Evolutionary conservation across 2,888 invertebrate species (phyloP).

Genomic region (Tiphia femorata): DNA sequence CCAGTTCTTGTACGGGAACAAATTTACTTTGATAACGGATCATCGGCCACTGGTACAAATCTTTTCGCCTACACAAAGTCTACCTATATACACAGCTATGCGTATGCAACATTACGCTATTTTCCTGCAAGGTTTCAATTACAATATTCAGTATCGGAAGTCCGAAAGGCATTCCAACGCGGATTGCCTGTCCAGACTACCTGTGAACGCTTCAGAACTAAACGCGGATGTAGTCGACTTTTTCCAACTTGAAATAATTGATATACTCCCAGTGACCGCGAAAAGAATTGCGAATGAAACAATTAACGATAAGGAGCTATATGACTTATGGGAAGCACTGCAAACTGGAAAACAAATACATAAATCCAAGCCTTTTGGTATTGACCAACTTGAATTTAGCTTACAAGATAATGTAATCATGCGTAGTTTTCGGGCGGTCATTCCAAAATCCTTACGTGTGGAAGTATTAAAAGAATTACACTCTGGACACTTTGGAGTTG

Average conservation of each 20-base stretch:
- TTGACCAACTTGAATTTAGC: background rate
- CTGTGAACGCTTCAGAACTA: background rate
- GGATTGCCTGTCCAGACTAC: background rate
- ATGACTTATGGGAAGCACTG: background rate
- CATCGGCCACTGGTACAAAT: slow-evolving; percentile 1
- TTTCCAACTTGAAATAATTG: background rate
- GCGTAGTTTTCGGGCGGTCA: background rate
- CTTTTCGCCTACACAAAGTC: background rate
- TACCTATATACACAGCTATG: background rate
- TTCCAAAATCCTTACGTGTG: background rate
- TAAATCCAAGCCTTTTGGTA: background rate
- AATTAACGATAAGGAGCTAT: background rate
- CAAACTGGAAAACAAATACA: background rate
- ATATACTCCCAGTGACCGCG: background rate
- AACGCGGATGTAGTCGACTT: background rate
- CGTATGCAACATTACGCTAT: slow-evolving; percentile 12
- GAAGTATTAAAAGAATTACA: background rate
- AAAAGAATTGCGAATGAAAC: background rate
- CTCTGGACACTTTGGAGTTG: background rate
- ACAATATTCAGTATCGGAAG: slow-evolving; percentile 8
- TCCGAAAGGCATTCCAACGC: slow-evolving; percentile 1
- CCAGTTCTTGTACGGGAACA: slow-evolving; percentile 9
- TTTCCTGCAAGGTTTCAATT: slow-evolving; percentile 9
- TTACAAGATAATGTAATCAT: slow-evolving; percentile 5
- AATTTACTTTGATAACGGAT: slow-evolving; percentile 3